Conservation (phyloP, 2,797 vertebrate species). For the Lepilemur septentrionalis region DNA sequence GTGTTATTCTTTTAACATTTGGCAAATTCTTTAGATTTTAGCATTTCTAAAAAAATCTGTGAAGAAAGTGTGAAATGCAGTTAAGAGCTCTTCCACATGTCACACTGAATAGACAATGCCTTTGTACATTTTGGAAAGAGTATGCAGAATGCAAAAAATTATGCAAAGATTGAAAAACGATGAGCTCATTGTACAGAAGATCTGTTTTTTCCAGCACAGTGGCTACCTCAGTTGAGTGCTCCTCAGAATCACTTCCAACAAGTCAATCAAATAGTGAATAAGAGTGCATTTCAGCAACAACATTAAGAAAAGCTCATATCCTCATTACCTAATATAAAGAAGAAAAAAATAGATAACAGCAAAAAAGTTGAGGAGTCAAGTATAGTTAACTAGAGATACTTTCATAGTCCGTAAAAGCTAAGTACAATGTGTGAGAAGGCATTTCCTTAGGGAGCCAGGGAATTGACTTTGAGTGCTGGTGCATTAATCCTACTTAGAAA, state of each 20-base stretch:
- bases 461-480: constrained; percentile 74
- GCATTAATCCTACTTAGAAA: constrained; percentile 81
- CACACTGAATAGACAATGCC: neutral
- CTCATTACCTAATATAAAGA: constrained; percentile 40
- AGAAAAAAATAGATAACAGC: neutral
- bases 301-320: constrained; percentile 15
- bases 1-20: constrained; percentile 5
- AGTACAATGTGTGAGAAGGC: constrained; percentile 40
- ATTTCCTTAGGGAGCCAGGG: constrained; percentile 64
- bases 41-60: constrained; percentile 29
- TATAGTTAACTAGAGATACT: constrained; percentile 38
- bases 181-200: neutral
- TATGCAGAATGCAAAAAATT: neutral
- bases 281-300: constrained; percentile 34
- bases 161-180: neutral
- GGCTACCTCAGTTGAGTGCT: neutral
- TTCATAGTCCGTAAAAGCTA: constrained; percentile 11
- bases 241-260: constrained; percentile 31
- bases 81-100: constrained; percentile 2
- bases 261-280: neutral
- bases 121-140: constrained; percentile 30
- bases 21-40: constrained; percentile 36
- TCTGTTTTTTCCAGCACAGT: neutral
- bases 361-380: constrained; percentile 50
- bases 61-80: constrained; percentile 51